Conservation (phyloP, 2,888 invertebrate species). For the Anthoptus insignis region DNA sequence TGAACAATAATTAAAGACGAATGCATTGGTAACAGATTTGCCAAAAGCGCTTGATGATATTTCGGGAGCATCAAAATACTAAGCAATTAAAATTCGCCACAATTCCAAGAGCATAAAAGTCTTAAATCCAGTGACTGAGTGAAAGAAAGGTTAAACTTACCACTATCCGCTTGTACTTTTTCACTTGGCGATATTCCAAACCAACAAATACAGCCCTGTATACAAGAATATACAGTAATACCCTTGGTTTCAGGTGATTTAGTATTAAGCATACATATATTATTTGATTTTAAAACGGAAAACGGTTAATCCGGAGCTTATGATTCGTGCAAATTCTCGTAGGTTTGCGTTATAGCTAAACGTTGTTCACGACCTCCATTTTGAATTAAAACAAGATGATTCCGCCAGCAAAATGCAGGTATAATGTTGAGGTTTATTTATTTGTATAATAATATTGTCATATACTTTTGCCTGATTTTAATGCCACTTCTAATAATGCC, state of each 20-base stretch:
- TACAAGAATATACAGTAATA: constrained; percentile 46
- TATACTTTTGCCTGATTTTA: no score
- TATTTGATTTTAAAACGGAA: constrained; percentile 48
- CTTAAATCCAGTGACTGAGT: constrained; percentile 11
- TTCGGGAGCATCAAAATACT: constrained; percentile 21
- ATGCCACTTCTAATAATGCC: no score
- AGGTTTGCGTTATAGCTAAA: constrained; percentile 35
- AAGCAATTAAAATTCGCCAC: constrained; percentile 23
- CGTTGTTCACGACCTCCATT: constrained; percentile 22
- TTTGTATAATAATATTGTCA: no score
- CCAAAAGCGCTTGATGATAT: constrained; percentile 32
- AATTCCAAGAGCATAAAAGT: constrained; percentile 9
- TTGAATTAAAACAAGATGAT: constrained; percentile 9
- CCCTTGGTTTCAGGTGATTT: constrained; percentile 49
- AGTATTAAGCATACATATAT: constrained; percentile 45
- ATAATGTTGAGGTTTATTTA: not conserved
- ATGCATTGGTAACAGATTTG: constrained; percentile 28
- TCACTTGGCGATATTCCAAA: constrained; percentile 59
- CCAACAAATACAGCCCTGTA: constrained; percentile 49
- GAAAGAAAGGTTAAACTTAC: constrained; percentile 27
- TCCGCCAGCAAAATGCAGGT: not conserved
- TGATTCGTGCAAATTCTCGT: constrained; percentile 23
- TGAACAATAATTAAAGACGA: constrained; percentile 29
- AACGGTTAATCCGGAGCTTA: constrained; percentile 27
- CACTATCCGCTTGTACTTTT: constrained; percentile 50